Base-by-base conservation (phyloP, 2,113 vertebrate genomes). In the Ammodytes dubius region DNA sequence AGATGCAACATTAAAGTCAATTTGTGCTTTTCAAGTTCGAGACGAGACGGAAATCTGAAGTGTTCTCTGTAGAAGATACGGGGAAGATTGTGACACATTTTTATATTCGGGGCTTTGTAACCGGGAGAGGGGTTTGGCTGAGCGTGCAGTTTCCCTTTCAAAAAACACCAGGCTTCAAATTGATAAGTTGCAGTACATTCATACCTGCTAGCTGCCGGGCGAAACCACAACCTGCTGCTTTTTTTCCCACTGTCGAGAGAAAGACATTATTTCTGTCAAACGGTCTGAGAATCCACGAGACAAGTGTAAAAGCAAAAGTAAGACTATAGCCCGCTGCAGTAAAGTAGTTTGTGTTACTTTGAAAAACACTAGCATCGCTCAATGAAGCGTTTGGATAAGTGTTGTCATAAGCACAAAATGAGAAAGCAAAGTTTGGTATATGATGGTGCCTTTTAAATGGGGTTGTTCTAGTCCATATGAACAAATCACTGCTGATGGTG, bases 141-240 rank as follows among this genome's bases (percentile, higher is more conserved):
- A 76, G 72, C 53, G 5, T n/a, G 68, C 67, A 27, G 27, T 61
- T 61, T 52, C 56, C 17, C 42, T 60, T 53, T 47, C 70, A 65
- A 6, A 27, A 79, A 53, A 69, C 12, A 45, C 4, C 14, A 46
- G 19, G 56, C 63, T 56, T 73, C 43, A 75, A 64, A 79, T 8
- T 53, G 70, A 83, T 75, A 27, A 19, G 65, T 64, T 64, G 43
- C 47, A 77, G 42, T 57, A 19, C 10, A 64, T 82, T 79, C 54
- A 15, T 68, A 47, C 0, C 1, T 47, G 47, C 27, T 6, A 58
- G 61, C 72, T 70, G 43, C 43, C 50, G 37, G 27, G 67, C 19
- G n/a, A 54, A 81, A 54, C 17, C 19, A 45, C 68, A 77, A 19
- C n/a, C 69, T 74, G 52, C 72, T 68, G 69, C 61, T 77, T 65